A percentile compares a stretch with the other conserved stretches of the same genome.
Conservation (phyloP, 2,113 vertebrate species). For the Lycaon pictus region DNA sequence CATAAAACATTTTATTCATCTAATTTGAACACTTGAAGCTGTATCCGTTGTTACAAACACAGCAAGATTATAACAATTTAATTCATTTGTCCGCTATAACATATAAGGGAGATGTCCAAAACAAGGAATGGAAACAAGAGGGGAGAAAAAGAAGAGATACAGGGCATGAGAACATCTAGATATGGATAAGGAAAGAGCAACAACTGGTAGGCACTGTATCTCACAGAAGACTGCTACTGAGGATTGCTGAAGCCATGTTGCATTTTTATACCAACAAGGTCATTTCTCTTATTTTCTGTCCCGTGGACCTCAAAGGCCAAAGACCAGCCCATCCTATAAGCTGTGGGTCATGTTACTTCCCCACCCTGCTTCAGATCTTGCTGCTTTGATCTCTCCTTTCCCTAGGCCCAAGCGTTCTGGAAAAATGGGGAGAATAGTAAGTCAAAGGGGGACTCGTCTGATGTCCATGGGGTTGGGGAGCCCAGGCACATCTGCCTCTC, state of each 20-base stretch:
- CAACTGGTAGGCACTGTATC: background rate
- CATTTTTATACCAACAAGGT: conserved; percentile 42
- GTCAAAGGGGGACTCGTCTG: background rate
- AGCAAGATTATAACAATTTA: conserved; percentile 23
- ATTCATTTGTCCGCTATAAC: conserved; percentile 12
- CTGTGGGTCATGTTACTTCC: background rate
- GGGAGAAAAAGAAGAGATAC: background rate
- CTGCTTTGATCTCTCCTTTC: background rate
- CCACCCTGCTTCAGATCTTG: background rate
- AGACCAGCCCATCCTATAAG: background rate
- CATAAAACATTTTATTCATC: conserved; percentile 3
- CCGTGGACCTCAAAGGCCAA: background rate
- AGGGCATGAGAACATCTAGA: conserved; percentile 47
- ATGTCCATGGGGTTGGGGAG: background rate
- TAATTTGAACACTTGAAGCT: background rate
- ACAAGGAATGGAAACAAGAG: background rate
- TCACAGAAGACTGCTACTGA: background rate
- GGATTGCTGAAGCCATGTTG: background rate
- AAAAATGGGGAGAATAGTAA: conserved; percentile 19
- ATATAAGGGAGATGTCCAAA: background rate
- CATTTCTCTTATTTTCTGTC: background rate
- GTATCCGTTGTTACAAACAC: conserved; percentile 8
- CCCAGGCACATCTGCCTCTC: background rate
- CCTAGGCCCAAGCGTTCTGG: background rate
- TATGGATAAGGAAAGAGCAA: conserved; percentile 44